Base-by-base conservation (phyloP, 2,113 vertebrate genomes). In the western clawed frog (Xenopus tropicalis) region DNA sequence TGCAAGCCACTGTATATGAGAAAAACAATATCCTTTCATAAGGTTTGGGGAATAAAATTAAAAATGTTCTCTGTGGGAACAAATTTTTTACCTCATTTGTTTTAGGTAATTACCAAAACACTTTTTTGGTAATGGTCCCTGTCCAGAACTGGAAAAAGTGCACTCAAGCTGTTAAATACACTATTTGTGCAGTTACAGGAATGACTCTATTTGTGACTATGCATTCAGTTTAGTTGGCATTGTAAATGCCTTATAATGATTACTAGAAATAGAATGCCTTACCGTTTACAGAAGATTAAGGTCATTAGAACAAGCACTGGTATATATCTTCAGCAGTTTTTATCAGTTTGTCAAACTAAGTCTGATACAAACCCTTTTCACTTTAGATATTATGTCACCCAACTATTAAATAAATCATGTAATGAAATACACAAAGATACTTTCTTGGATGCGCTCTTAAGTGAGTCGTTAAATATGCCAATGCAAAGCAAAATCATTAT, bases 321-420 rank as follows among this genome's bases (percentile, higher is more conserved):
- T 64, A 20, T 54, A 73, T 80, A 79, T 83, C 79, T 66, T 65
- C 37, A 79, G 44, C 78, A 61, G 6, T 29, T 13, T 16, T 62
- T 78, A 68, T 80, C 1, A 74, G 68, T 79, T 85, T 85, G 70
- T 62, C 58, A 69, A 63, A 61, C 8, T 71, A 69, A 46, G 58
- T 72, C 75, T 11, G 48, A 44, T 75, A 14, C 44, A 76, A 79
- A 44, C 75, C n/a, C 78, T 76, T 78, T 82, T 66, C 77, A 78
- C 77, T 77, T 29, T 82, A 79, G 16, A 22, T 74, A 80, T 66
- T 67, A 29, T 29, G 78, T 25, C 73, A 77, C 16, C 14, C 24
- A 71, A 37, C 62, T 77, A n/a, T 61, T 57, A 79, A 77, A 61
- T 77, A 80, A 81, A 73, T 69, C 77, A 79, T 78, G 70, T 69